A percentile compares a stretch with the other conserved stretches of the same genome.
Conservation (phyloP, 2,113 vertebrate genomes). For the Sinocyclocheilus anophthalmus region DNA sequence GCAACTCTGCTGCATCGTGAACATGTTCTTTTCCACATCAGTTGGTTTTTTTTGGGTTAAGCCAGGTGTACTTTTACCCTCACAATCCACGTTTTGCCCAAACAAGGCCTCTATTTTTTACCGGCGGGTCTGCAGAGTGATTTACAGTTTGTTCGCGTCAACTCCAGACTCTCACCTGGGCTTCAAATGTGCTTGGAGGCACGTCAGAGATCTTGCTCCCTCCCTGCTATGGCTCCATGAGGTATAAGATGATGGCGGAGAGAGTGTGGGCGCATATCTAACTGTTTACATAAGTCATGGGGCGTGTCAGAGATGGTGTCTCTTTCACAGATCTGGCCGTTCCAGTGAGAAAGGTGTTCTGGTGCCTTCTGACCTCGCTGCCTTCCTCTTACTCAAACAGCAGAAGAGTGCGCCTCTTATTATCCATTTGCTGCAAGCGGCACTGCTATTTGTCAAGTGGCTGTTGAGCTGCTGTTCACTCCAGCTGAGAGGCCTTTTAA, state of each 20-base stretch:
- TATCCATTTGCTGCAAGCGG: constrained; percentile 9
- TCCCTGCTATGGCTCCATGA: not conserved
- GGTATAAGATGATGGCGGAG: not conserved
- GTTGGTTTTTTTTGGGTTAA: constrained; percentile 4
- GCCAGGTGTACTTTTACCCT: constrained; percentile 26
- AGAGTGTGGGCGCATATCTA: not conserved
- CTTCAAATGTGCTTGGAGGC: constrained; percentile 25
- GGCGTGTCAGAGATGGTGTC: not conserved
- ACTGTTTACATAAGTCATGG: constrained; percentile 28
- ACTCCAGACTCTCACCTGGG: constrained; percentile 10
- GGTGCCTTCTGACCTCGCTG: not conserved
- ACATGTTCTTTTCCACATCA: constrained; percentile 7
- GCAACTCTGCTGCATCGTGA: not conserved
- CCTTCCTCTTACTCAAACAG: not conserved
- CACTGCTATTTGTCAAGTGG: constrained; percentile 49
- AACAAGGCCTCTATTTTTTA: not conserved
- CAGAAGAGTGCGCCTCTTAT: constrained; percentile 18
- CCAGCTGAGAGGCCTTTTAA: constrained; percentile 47
- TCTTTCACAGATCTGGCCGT: not conserved
- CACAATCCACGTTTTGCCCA: constrained; percentile 19
- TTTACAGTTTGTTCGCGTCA: constrained; percentile 59
- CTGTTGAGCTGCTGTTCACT: constrained; percentile 43
- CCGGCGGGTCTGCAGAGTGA: constrained; percentile 51
- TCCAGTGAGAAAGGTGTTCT: not conserved
- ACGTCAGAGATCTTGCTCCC: not conserved